These are phyloP conservation scores for Chymomyza procnemis DNA, from an alignment of 2,888 invertebrate genomes.

Conservation along the genomic window DNA sequence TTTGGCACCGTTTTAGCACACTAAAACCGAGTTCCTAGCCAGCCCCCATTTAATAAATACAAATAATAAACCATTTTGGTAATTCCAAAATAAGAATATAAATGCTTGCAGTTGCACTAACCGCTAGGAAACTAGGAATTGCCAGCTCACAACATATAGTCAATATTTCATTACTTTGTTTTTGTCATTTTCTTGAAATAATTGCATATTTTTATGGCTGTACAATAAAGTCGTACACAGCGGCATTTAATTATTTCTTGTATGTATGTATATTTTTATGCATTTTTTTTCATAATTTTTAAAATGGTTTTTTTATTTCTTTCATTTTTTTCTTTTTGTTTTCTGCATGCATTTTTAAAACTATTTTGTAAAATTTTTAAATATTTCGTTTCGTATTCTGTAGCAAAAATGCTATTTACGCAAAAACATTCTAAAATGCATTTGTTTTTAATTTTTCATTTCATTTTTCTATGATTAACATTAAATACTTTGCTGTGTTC, in stretches of 20 bases:
- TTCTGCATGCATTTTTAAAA: slow-evolving; percentile 38
- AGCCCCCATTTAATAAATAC: too few species aligned
- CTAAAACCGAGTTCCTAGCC: too few species aligned
- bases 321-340: slow-evolving; percentile 31
- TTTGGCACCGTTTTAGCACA: too few species aligned
- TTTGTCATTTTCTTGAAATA: too few species aligned
- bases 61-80: too few species aligned
- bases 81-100: too few species aligned
- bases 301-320: slow-evolving; percentile 39
- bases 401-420: slow-evolving; percentile 65
- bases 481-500: slow-evolving; percentile 22
- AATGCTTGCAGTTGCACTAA: too few species aligned
- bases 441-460: slow-evolving; percentile 27
- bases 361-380: slow-evolving; percentile 62
- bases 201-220: background rate
- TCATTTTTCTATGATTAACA: slow-evolving; percentile 58
- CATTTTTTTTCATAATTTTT: slow-evolving; percentile 32
- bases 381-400: slow-evolving; percentile 44
- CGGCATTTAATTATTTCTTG: slow-evolving; percentile 11
- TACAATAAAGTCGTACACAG: slow-evolving; percentile 7
- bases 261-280: slow-evolving; percentile 57
- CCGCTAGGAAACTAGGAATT: too few species aligned
- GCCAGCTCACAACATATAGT: too few species aligned
- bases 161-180: too few species aligned
- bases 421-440: slow-evolving; percentile 65